Base-by-base conservation (phyloP, 2,888 invertebrate species). In the Drosophila paranaensis region DNA sequence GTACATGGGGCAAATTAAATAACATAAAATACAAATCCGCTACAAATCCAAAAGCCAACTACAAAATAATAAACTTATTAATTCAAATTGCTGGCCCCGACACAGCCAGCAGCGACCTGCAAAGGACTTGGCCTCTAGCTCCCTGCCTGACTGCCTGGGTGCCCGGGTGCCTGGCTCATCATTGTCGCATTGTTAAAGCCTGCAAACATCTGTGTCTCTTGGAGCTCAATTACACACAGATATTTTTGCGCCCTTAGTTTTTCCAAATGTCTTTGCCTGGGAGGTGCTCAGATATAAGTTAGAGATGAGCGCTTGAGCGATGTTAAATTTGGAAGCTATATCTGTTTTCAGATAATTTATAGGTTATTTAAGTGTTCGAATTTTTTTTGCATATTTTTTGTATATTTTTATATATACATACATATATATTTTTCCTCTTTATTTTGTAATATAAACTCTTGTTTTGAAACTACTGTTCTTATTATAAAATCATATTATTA, bases 61-160 rank as follows among this genome's bases (percentile, higher is more conserved):
- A 65, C 77, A 77, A 83, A 77, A 84, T 84, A 82, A 85, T 82
- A 85, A 77, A 84, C 81, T 82, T 84, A 84, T 84, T 84, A 84
- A 84, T 84, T 85, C 75, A 81, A 82, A 81, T 79, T 72, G 80
- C 65, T 56, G 48, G 69, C 11, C 43, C 45, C 60, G 27, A 30
- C 60, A 43, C 55, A 25, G 40, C 51, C 78, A 79, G 69, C 78
- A 78, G 76, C 64, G 73, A 54, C 71, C 68, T 45, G 46, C 27
- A 16, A 11, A 25, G 40, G 60, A 54, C 39, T 62, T 58, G 60
- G 63, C 42, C 43, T 45, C 35, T 27, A 50, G 48, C 30, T 50
- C 11, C 5, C 50, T n/a, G 48, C 3, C 16, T 14, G 51, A 2
- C 35, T 35, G 35, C 6, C 37, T 20, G 35, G 1, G 20, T 20